These are phyloP conservation scores for Drosophila suboccidentalis DNA, from an alignment of 2,888 invertebrate species.

Conservation along the genomic window DNA sequence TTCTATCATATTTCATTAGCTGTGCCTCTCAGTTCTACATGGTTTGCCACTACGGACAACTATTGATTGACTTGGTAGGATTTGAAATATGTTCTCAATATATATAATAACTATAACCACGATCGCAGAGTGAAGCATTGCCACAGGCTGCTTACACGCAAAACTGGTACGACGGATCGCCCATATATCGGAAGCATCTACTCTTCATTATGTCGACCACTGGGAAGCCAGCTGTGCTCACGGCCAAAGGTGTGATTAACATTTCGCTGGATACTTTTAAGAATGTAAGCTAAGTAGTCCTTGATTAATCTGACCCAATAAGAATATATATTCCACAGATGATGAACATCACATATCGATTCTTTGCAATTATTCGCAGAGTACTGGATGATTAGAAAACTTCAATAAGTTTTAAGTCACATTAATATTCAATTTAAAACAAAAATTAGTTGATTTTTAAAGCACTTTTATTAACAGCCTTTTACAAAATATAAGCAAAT, in stretches of 20 bases:
- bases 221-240: constrained; percentile 14
- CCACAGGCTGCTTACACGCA: constrained; percentile 17
- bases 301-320: background rate
- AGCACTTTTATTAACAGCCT: background rate
- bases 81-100: background rate
- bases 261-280: constrained; percentile 31
- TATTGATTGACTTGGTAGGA: constrained; percentile 22
- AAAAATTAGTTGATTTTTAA: background rate
- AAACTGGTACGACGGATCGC: constrained; percentile 26
- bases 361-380: constrained; percentile 29
- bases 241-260: constrained; percentile 16
- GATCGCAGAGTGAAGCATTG: constrained; percentile 10
- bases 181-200: constrained; percentile 12
- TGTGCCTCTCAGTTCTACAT: constrained; percentile 34
- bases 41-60: constrained; percentile 34
- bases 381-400: constrained; percentile 10
- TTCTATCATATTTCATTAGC: constrained; percentile 26
- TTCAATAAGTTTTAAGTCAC: too few species aligned
- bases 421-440: background rate
- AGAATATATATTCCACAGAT: constrained; percentile 10
- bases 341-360: constrained; percentile 30
- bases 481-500: background rate
- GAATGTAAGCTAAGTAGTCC: constrained; percentile 3
- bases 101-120: background rate
- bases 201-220: constrained; percentile 22